Conservation (phyloP, 2,888 invertebrate genomes). For the Melanchra persicariae region DNA sequence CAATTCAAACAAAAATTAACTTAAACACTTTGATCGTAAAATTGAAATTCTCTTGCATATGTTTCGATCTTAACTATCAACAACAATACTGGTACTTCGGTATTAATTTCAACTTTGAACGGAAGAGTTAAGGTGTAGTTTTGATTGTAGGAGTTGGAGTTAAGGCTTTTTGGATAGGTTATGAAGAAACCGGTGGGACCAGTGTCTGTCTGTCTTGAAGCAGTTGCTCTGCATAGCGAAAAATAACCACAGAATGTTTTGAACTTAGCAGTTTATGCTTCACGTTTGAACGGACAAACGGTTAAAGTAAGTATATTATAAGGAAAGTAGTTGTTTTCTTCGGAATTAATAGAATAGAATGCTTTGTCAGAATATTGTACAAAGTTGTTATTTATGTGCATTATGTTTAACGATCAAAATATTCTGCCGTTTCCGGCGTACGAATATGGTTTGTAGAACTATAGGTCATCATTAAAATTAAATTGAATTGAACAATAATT, state of each 20-base stretch:
- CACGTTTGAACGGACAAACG: constrained; percentile 18
- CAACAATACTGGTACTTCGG: constrained; percentile 6
- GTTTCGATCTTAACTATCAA: constrained; percentile 9
- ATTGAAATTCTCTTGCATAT: constrained; percentile 58
- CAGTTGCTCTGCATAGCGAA: constrained; percentile 82
- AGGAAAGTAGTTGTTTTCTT: constrained; percentile 4
- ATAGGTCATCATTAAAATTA: no score
- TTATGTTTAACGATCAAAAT: no score
- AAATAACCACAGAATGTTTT: constrained; percentile 77
- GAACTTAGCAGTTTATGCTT: constrained; percentile 67
- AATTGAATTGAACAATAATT: no score
- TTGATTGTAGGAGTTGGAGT: constrained; percentile 32
- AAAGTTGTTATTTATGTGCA: no score
- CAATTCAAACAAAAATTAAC: constrained; percentile 62
- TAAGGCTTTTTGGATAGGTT: constrained; percentile 64
- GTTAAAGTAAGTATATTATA: constrained; percentile 31
- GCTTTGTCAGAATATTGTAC: no score
- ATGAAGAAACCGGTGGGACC: constrained; percentile 82
- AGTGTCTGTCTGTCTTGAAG: constrained; percentile 79
- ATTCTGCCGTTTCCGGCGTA: no score
- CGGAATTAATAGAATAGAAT: neutral
- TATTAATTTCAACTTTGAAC: constrained; percentile 24
- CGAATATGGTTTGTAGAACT: no score
- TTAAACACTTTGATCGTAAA: constrained; percentile 61
- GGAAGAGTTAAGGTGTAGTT: constrained; percentile 54